Conservation (phyloP, 1,140 invertebrate genomes). For the Neodiprion virginianus region DNA sequence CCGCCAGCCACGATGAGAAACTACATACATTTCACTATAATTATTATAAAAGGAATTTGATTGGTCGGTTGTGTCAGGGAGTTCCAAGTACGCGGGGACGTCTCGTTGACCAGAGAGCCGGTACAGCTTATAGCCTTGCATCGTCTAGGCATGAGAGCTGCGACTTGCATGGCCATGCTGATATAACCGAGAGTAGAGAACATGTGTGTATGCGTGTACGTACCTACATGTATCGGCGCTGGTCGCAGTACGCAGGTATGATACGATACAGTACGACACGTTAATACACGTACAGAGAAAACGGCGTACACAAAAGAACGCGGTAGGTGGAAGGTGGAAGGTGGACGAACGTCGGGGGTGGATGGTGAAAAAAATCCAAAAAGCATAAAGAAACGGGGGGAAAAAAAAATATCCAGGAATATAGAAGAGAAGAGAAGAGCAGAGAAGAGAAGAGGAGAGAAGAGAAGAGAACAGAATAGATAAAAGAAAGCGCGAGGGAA, state of each 20-base stretch:
- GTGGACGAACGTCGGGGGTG: slow-evolving; percentile 25
- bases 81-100: too few species aligned
- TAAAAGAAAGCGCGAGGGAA: slow-evolving; percentile 24
- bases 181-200: not conserved
- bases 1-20: too few species aligned
- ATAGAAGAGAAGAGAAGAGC: slow-evolving; percentile 17
- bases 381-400: slow-evolving; percentile 53
- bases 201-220: too few species aligned
- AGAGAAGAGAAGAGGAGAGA: slow-evolving; percentile 28
- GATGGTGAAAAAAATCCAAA: slow-evolving; percentile 54
- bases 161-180: not conserved
- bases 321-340: slow-evolving; percentile 29
- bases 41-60: too few species aligned
- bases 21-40: too few species aligned
- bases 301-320: slow-evolving; percentile 19
- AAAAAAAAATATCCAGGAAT: slow-evolving; percentile 50
- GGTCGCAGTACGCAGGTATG: too few species aligned
- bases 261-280: too few species aligned
- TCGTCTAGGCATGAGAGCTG: too few species aligned
- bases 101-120: too few species aligned
- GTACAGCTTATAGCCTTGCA: too few species aligned
- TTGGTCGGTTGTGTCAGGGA: too few species aligned
- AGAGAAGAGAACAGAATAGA: slow-evolving; percentile 21
- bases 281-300: not conserved
- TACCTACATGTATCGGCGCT: too few species aligned